Evolutionary conservation across 2,888 invertebrate species (phyloP), one percentile per base, ranked within the genome.

Genomic region (Chaetogeoica ovagalla): DNA sequence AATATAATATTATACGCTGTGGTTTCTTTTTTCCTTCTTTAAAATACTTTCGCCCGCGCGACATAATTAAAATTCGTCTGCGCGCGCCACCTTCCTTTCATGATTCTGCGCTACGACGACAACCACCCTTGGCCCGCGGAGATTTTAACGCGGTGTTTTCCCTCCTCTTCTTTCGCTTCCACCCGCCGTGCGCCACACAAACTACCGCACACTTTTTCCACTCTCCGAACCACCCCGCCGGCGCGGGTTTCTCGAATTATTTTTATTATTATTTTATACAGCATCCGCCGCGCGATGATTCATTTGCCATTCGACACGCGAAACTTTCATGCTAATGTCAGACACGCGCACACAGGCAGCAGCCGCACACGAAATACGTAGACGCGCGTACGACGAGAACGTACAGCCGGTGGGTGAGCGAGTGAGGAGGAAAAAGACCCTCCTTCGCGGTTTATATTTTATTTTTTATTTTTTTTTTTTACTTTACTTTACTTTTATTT

Each of bases 401-500:
- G 17, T 39, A 30, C 30, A 1, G n/a, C 39, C n/a, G n/a, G 17
- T 17, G 23, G 63, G 63, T 2, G 17, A 30, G 30, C 1, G 30
- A 30, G 30, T 2, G 70, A 9, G 48, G 23, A 37, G 21, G 23
- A 62, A 60, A 74, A 71, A 55, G 23, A 71, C 77, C 77, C 77
- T 79, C 77, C 77, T 79, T 79, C 70, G 77, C 39, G 70, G 77
- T 79, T 79, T 79, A 48, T 73, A 17, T 75, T 62, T 69, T 60
- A 52, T 43, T 76, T 60, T 55, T 17, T 19, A 2, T 17, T 19
- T 55, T 19, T 8, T 55, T 55, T 55, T 19, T 55, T 55, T 19
- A 2, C 17, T 4, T 39, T 6, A 7, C 11, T 48, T 48, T 48
- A 48, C 55, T 55, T 55, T 74, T 57, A 55, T 39, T 69, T 37